Evolutionary conservation across 2,113 vertebrate genomes (phyloP), one percentile per base, ranked within the genome.

Genomic region (Eulemur rufifrons): DNA sequence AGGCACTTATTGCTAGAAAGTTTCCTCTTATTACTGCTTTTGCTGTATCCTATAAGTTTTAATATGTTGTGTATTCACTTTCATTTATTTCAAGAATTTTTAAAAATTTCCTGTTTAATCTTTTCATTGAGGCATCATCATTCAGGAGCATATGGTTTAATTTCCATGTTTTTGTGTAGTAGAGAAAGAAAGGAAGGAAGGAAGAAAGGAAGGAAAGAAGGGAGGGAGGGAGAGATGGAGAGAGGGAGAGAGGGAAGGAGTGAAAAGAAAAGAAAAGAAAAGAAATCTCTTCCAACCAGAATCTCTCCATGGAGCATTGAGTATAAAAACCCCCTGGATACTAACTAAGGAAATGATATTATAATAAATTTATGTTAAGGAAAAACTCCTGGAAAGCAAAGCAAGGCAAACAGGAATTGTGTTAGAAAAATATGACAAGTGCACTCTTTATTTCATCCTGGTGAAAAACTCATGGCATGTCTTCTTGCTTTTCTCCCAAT

Each of bases 181-280:
- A 84, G 9, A 10, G 29, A 45, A 7, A 7, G 37, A 45, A 21
- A 6, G 37, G 21, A 50, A 5, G 5, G 12, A 45, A 66, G 42
- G 6, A 39, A 27, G 32, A 37, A 17, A 54, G n/a, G 3, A 21
- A 3, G 12, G 8, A 10, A 14, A 5, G 42, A 6, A 5, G 5
- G 20, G 14, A 3, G 8, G 5, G 29, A 6, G 23, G 17, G 17
- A 37, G 14, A 12, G 12, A 12, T 1, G 12, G 11, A 3, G 29
- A 4, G 27, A 12, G 5, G 23, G 32, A 37, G 12, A 12, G n/a
- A 14, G 34, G 34, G 13, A 39, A 27, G 25, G 37, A 32, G 3
- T 4, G 6, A 37, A 37, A 11, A 20, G 32, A 8, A 21, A n/a
- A 14, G 18, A 50, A 3, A 13, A n/a, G 4, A 32, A 45, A 81